Evolutionary conservation across 1,140 invertebrate species (phyloP), one percentile per base, ranked within the genome.

Genomic region (Cecropterus lyciades): DNA sequence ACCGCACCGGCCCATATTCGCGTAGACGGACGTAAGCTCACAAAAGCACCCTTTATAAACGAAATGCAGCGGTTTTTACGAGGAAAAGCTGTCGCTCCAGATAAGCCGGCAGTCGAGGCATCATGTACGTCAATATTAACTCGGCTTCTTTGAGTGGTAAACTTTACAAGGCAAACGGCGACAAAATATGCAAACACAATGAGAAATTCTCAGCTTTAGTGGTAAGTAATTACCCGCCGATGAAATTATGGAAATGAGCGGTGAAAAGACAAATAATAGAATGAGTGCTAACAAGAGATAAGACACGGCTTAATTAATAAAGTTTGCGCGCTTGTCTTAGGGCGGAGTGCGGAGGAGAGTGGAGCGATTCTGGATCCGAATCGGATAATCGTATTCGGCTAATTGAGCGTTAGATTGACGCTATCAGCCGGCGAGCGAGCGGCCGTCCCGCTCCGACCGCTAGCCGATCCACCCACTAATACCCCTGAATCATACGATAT

Each of bases 201-300:
- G 78, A 80, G 82, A 77, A 80, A 83, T 73, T 78, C 75, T 75
- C 75, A 70, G 75, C 73, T 82, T 82, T 82, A 85, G 84, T 86
- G 73, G 79, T 82, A 85, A 88, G 81, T 88, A 89, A 90, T 91
- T 89, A 88, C 79, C 80, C 80, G 79, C 77, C 84, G 82, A 90
- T 91, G 86, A 89, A 91, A 91, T 90, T 91, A 91, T 90, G 89
- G 85, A 89, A 92, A 92, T 92, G 87, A 90, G 85, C 87, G 84
- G 81, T 85, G 83, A 90, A 90, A 92, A 92, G 89, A 90, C 89
- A 92, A 92, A 92, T 92, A 92, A 92, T 87, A 90, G 87, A 92
- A 92, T 88, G 89, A 92, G 89, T 92, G 89, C 86, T 92, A 90
- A 92, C 89, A 90, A 92, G 85, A 90, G 89, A 92, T 92, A 92